Evolutionary conservation across 2,113 vertebrate species (phyloP).

Genomic region (Globicephala melas): DNA sequence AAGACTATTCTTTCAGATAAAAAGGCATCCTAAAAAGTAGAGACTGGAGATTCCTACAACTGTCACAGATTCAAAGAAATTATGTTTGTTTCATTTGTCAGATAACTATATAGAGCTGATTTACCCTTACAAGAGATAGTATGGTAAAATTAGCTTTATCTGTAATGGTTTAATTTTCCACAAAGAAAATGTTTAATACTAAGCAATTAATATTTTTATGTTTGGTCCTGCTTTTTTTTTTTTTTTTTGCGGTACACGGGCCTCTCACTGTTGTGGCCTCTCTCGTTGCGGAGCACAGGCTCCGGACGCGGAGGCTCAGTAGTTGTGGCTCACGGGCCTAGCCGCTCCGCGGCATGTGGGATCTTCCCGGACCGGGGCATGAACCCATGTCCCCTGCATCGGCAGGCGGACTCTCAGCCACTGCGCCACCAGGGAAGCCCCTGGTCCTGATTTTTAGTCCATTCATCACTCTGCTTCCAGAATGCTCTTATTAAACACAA

Average conservation of each 20-base stretch:
- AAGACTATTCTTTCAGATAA: neutral
- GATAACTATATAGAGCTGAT: neutral
- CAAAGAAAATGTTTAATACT: neutral
- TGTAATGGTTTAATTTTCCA: neutral
- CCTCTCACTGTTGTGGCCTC: no score
- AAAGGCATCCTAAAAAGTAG: neutral
- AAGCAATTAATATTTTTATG: neutral
- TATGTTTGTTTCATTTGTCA: neutral
- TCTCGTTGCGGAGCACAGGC: no score
- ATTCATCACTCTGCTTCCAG: neutral
- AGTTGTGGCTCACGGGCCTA: no score
- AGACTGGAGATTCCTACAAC: neutral
- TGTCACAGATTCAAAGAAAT: neutral
- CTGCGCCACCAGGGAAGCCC: no score
- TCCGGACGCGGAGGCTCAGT: no score
- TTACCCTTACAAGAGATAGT: neutral
- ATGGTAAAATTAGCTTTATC: neutral
- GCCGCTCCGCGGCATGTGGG: no score
- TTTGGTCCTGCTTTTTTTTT: neutral
- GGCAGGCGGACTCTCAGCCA: no score
- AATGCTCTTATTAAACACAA: neutral
- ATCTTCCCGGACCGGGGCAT: no score
- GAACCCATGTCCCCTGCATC: no score
- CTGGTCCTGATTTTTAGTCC: neutral
- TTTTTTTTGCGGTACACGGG: no score